Percentiles rank a stretch among this genome's conserved stretches.
Evolutionary conservation across 2,888 invertebrate species (phyloP).

Genomic region (Nephrotoma appendiculata): DNA sequence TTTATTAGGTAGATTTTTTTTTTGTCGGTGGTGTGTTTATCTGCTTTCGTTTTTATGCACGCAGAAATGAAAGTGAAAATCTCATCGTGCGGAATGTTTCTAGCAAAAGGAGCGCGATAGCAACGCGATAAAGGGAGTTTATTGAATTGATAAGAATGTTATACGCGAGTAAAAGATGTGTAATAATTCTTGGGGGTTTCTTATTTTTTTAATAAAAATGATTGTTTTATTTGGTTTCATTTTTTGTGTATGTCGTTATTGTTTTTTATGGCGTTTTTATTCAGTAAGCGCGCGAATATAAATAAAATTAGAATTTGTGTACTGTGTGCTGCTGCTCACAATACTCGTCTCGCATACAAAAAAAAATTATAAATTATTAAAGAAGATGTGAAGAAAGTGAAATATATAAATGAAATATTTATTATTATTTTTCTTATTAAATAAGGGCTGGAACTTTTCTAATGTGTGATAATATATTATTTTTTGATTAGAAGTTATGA

Average conservation of each 20-base stretch:
- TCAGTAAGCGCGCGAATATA: not conserved
- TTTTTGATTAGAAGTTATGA: not conserved
- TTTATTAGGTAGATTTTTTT: not conserved
- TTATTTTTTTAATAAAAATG: not conserved
- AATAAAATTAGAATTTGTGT: not conserved
- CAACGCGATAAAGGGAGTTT: not conserved
- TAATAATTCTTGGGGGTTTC: not conserved
- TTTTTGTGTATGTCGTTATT: not conserved
- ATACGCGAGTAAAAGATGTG: not conserved
- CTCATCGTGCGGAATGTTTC: not conserved
- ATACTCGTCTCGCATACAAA: not conserved
- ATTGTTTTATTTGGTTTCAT: not conserved
- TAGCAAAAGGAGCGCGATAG: not conserved
- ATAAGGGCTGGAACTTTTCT: not conserved
- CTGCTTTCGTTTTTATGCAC: not conserved
- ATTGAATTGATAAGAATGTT: not conserved
- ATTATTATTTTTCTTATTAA: not conserved
- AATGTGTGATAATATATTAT: not conserved
- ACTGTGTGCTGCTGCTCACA: not conserved
- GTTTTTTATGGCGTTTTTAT: not conserved
- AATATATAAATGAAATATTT: not conserved
- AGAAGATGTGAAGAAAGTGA: not conserved
- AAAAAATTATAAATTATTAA: not conserved
- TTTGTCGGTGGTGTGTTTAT: not conserved
- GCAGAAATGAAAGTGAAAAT: not conserved